Evolutionary conservation across 2,113 vertebrate genomes (phyloP), one percentile per base, ranked within the genome.

Genomic region (Gopherus flavomarginatus): DNA sequence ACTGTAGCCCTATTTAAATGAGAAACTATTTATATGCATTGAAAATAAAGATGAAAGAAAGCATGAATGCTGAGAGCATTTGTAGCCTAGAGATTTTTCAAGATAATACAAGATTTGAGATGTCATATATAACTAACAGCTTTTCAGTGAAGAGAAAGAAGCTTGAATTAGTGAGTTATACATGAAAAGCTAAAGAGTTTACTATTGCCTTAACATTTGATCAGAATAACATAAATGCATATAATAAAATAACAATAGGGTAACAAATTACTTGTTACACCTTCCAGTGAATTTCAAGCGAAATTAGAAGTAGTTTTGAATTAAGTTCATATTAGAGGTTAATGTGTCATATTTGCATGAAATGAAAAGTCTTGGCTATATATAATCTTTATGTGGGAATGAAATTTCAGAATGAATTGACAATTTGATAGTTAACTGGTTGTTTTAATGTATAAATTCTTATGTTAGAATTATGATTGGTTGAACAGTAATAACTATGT

Each of bases 1-100:
- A 5, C 26, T 26, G 1, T 47, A 11, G 53, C 1, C 0, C 6
- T 0, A 19, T 4, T 1, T 26, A 1, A 1, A 1, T 0, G 14
- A 50, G 14, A 4, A 77, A 27, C 22, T 1, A 11, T 2, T 8
- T 17, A 11, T 1, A 5, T 53, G 52, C 29, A 35, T 3, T 14
- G 27, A 5, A 1, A 47, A 52, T 22, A 5, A 6, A 9, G 50
- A 59, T 6, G 5, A 14, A 44, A 14, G 10, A 4, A 5, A 14
- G 52, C 14, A 19, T 5, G 11, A 1, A 1, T 2, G 42, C 10
- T 35, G 6, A 57, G 44, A 69, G 53, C 2, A 62, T 78, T 77
- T 81, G 54, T 35, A 42, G 56, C 1, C n/a, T 87, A 92, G 81
- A 84, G 11, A 49, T 49, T 88, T 53, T 79, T 49, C 6, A 44